Base-by-base conservation (phyloP, 2,888 invertebrate species). In the Drosophila pullipes region DNA sequence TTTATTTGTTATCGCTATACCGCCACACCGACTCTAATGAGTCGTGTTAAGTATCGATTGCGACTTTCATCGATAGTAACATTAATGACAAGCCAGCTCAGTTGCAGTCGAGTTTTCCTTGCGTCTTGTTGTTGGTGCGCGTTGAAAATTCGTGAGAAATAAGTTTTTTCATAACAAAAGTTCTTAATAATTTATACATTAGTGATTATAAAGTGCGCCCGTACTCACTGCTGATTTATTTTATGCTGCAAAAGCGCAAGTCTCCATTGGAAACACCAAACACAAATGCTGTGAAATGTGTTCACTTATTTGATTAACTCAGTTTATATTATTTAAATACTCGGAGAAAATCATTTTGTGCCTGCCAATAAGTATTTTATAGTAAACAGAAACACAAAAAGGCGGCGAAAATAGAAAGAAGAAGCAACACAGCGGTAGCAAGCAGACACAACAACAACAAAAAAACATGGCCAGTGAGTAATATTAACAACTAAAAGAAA, bases 401-500 rank as follows among this genome's bases (percentile, higher is more conserved):
- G 69, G 66, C 78, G 78, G 78, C 66, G 61, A 75, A 73, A 61
- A 25, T 39, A 74, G 61, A 64, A 70, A 69, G 62, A 73, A 69
- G 54, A 63, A 70, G 54, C 37, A 59, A 31, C 54, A 49, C 57
- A 54, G 62, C 54, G 28, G 62, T 60, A 75, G 65, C 57, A 75
- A 59, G 52, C 55, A 82, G 22, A 25, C 47, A 54, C 69, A 76
- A 44, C 59, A 74, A 60, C 54, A 67, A 55, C 61, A 74, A 39
- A 63, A 73, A 73, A 73, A 69, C 79, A 91, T 92, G 92, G 91
- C 92, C 83, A 91, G 92, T 92, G 79, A 92, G 92, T 92, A 92
- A 83, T 76, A 82, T 78, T 72, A 73, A 66, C 55, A 59, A 70
- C 58, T 39, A 39, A 22, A 37, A 35, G 35, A 65, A 70, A 76